Evolutionary conservation across 92 coral and sea anemone species (phyloP).

Genomic region (Diadumene lineata): DNA sequence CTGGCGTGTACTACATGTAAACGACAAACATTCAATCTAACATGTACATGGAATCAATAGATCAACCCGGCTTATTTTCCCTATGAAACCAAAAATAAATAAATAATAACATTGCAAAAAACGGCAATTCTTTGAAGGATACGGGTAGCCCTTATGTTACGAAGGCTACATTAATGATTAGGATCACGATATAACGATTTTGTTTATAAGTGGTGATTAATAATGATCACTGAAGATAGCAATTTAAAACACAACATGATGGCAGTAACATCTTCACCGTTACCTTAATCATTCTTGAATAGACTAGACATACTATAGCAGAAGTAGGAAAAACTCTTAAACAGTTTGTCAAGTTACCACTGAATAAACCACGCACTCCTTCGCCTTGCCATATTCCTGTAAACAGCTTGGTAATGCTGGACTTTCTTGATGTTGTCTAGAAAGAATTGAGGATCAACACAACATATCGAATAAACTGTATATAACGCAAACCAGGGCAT

Average conservation of each 20-base stretch:
- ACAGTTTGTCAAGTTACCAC: background rate
- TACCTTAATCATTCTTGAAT: constrained; percentile 5
- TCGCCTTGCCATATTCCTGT: background rate
- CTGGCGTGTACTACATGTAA: constrained; percentile 19
- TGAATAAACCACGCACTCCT: background rate
- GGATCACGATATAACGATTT: too few relatives aligned
- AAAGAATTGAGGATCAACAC: background rate
- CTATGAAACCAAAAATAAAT: too few relatives aligned
- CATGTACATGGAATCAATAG: too few relatives aligned
- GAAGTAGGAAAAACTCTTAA: background rate
- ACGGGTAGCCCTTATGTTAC: too few relatives aligned
- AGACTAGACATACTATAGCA: background rate
- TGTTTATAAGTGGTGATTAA: too few relatives aligned
- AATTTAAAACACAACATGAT: background rate
- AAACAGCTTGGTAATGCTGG: background rate
- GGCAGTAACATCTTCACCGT: background rate
- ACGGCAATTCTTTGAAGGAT: too few relatives aligned
- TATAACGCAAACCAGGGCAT: too few relatives aligned
- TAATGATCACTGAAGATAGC: background rate
- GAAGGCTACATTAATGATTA: too few relatives aligned
- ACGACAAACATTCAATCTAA: too few relatives aligned
- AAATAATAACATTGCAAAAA: too few relatives aligned
- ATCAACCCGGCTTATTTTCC: too few relatives aligned
- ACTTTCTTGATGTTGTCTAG: background rate
- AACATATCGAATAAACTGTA: background rate